Conservation (phyloP, 2,113 vertebrate genomes). For the Nannobrachium achirus region DNA sequence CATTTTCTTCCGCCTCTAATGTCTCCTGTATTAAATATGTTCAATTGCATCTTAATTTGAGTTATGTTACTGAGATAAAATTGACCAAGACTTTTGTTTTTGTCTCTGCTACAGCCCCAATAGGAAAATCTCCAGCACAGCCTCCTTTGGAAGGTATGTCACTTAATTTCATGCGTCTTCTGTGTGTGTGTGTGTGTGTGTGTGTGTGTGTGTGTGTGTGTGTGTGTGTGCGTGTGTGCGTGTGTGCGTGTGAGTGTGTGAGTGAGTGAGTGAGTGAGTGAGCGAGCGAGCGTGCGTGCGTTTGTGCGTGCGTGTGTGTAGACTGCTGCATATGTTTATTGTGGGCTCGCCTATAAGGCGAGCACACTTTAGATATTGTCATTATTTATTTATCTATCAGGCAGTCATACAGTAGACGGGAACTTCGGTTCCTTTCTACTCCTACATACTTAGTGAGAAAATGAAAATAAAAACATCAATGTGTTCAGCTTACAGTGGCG, state of each 20-base stretch:
- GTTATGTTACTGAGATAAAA: conserved; percentile 3
- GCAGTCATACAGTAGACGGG: too few relatives aligned
- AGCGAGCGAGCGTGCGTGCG: conserved; percentile 7
- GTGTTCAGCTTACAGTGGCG: too few relatives aligned
- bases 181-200: conserved; percentile 22
- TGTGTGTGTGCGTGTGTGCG: conserved; percentile 4
- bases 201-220: conserved; percentile 7
- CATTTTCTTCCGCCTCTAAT: not conserved
- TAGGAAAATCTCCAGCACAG: conserved; percentile 95
- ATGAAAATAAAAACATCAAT: too few relatives aligned
- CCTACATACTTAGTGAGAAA: too few relatives aligned
- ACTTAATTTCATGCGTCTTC: not conserved
- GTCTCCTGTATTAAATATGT: conserved; percentile 8
- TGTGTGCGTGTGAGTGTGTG: conserved; percentile 1
- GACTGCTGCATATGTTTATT: too few relatives aligned
- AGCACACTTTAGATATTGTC: too few relatives aligned
- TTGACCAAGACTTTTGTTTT: conserved; percentile 17
- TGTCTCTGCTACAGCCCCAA: conserved; percentile 86
- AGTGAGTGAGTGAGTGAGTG: not conserved
- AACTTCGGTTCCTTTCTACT: too few relatives aligned
- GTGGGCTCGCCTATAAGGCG: too few relatives aligned
- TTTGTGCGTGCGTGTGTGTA: too few relatives aligned
- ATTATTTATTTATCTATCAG: too few relatives aligned
- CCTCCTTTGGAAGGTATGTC: conserved; percentile 95
- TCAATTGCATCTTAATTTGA: too few relatives aligned